Base-by-base conservation (phyloP, 2,797 vertebrate genomes). In the Ibycter americanus region DNA sequence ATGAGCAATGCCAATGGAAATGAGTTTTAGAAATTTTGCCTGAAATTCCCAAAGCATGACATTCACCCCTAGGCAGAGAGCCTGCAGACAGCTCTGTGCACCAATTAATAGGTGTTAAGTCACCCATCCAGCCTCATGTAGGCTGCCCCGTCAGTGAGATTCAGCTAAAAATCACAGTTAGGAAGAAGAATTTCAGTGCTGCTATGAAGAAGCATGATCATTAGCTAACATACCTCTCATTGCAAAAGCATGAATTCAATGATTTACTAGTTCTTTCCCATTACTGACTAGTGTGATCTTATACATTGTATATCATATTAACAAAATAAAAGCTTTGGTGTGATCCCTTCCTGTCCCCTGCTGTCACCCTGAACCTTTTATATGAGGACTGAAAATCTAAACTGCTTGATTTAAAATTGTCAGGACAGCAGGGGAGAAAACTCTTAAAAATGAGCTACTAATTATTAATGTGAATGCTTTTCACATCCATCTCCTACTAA, bases 391-490 rank as follows among this genome's bases (percentile, higher is more conserved):
- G 88, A 87, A 89, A 67, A 47, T 83, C 71, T 81, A 78, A 90
- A 90, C 42, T 36, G 26, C 66, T 71, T 76, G 65, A 59, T 94
- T 96, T 66, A 52, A 22, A 85, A 87, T 58, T 94, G 38, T 63
- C 74, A 78, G 87, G 87, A 78, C 46, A 81, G 66, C 5, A 44
- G 95, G 72, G 40, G 66, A 62, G 49, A 76, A 81, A 70, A 47
- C 58, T 66, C 59, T 90, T 91, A 38, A 67, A 95, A 95, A 87
- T 65, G 51, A 93, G 51, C 71, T 76, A 90, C 73, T 97, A 95
- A 97, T 95, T 97, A 96, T 96, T 96, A 71, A 92, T 78, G 51
- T 59, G 83, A 85, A 89, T 81, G 84, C 74, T 93, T 93, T 97
- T 95, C 94, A 94, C 80, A 83, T 94, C 93, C 86, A 59, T 92